Conservation (phyloP, 2,113 vertebrate genomes). For the Perca schrenkii region DNA sequence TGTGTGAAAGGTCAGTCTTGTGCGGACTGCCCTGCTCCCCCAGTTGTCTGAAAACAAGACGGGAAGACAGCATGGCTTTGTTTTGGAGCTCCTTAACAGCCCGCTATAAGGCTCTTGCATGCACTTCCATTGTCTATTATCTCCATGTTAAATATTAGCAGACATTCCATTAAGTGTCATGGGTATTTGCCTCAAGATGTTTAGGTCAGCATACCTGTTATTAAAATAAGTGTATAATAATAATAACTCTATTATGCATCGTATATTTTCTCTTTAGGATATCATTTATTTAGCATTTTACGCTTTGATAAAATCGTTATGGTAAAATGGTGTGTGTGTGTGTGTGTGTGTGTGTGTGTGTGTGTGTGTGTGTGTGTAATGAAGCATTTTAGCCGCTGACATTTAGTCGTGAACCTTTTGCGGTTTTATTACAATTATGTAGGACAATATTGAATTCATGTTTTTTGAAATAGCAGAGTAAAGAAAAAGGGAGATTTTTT, state of each 20-base stretch:
- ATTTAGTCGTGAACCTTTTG: not conserved
- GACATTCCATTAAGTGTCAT: constrained; percentile 48
- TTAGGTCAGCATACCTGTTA: constrained; percentile 30
- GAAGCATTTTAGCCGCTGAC: constrained; percentile 9
- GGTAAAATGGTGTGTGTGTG: not conserved
- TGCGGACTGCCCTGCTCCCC: constrained; percentile 14
- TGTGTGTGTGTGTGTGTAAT: too few relatives aligned
- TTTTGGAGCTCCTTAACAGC: constrained; percentile 20
- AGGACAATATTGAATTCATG: not conserved
- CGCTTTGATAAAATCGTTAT: not conserved
- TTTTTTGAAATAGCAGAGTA: not conserved
- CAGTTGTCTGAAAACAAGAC: constrained; percentile 36
- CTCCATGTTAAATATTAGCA: constrained; percentile 46
- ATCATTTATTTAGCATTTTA: not conserved
- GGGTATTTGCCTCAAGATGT: constrained; percentile 27
- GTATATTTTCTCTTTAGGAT: not conserved
- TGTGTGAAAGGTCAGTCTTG: constrained; percentile 48
- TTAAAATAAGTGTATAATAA: constrained; percentile 25
- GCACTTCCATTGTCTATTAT: constrained; percentile 51
- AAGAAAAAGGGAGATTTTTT: not conserved
- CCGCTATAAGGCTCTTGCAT: constrained; percentile 20
- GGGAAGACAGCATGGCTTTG: constrained; percentile 44
- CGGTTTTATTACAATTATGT: not conserved
- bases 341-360: not conserved
- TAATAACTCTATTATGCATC: not conserved